A percentile compares a stretch with the other conserved stretches of the same genome.
phyloP scores from a whole-genome alignment of 64 coral and sea anemone species.

The Actinia tenebrosa region DNA sequence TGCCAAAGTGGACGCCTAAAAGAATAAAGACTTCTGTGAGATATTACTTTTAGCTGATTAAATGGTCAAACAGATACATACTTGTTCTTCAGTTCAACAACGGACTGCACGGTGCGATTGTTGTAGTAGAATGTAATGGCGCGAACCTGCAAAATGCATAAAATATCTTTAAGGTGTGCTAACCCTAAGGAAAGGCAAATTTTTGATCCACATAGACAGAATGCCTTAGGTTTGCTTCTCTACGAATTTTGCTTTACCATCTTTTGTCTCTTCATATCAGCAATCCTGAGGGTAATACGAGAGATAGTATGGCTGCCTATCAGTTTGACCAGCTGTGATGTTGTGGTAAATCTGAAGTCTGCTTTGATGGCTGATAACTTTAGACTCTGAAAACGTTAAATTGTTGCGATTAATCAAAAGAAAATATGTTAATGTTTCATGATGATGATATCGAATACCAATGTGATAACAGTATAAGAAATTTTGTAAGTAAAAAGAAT shows the following conservation, averaged over 20 bases:
- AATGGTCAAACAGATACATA: constrained; percentile 17
- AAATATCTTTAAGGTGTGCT: background rate
- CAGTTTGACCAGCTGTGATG: constrained; percentile 91
- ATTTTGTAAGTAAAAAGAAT: no score
- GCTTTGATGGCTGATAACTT: constrained; percentile 94
- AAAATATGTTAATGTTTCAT: no score
- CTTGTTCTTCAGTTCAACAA: constrained; percentile 99
- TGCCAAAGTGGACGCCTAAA: constrained; percentile 87
- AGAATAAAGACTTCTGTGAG: background rate
- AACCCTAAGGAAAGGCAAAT: no score
- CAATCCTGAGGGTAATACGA: constrained; percentile 82
- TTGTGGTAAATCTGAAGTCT: constrained; percentile 92
- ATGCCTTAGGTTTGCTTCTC: background rate
- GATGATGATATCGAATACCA: background rate
- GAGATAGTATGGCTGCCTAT: constrained; percentile 97
- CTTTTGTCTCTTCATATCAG: constrained; percentile 96
- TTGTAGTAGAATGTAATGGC: constrained; percentile 99
- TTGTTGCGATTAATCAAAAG: no score
- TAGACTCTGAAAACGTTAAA: constrained; percentile 51
- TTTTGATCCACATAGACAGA: no score
- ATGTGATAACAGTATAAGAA: background rate
- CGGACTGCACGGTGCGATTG: constrained; percentile 89
- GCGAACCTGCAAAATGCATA: constrained; percentile 54
- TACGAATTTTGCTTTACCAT: constrained; percentile 33
- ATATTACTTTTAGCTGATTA: background rate